These are phyloP conservation scores for Geophilus truncorum DNA, from an alignment of 2,888 invertebrate species.

Conservation along the genomic window DNA sequence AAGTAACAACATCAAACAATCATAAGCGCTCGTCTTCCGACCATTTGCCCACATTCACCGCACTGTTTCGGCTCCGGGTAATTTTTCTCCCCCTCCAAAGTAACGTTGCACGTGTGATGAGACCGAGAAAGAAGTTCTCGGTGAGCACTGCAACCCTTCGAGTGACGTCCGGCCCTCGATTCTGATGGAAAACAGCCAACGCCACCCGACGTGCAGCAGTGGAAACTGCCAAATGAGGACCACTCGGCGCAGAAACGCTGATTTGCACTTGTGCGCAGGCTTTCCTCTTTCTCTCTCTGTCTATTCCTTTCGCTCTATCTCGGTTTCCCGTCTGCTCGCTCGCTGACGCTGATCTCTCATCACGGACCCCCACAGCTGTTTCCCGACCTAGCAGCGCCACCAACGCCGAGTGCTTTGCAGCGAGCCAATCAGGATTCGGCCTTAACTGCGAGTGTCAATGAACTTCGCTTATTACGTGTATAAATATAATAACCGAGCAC, in stretches of 20 bases:
- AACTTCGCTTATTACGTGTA: slow-evolving; percentile 2
- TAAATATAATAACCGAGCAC: slow-evolving; percentile 2
- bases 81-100: background rate
- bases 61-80: background rate
- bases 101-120: slow-evolving; percentile 2
- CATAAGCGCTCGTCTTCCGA: background rate
- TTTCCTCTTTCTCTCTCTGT: background rate
- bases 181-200: background rate
- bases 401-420: background rate
- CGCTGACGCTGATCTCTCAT: slow-evolving; percentile 16
- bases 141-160: slow-evolving; percentile 10
- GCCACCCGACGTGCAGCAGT: background rate
- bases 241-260: background rate
- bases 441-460: background rate
- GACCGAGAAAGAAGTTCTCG: slow-evolving; percentile 18
- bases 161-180: background rate
- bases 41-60: background rate
- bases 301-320: slow-evolving; percentile 22
- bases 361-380: slow-evolving; percentile 25
- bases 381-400: slow-evolving; percentile 17
- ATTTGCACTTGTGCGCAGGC: background rate
- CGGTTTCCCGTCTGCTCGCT: slow-evolving; percentile 13
- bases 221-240: slow-evolving; percentile 11
- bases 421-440: background rate
- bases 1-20: background rate